A percentile compares a stretch with the other conserved stretches of the same genome.
phyloP scores from a whole-genome alignment of 2,113 vertebrate species.

The Circaetus cinerascens region DNA sequence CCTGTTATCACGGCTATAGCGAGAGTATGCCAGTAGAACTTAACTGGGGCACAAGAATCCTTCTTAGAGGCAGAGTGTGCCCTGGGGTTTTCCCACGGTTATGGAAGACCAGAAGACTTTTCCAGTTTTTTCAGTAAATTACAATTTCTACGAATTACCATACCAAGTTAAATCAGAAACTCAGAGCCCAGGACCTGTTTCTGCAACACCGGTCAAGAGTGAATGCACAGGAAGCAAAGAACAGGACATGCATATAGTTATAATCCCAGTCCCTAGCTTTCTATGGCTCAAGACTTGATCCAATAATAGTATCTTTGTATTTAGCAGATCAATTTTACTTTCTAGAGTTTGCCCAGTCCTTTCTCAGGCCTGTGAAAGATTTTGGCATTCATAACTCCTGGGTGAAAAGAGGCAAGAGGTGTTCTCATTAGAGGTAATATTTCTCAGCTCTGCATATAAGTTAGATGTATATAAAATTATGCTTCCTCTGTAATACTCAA shows the following conservation, averaged over 20 bases:
- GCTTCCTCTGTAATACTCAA: neutral
- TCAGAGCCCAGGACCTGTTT: neutral
- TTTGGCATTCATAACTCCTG: neutral
- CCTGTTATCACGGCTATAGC: neutral
- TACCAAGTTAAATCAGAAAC: neutral
- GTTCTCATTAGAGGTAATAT: neutral
- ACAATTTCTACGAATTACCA: neutral
- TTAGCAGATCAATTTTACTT: neutral
- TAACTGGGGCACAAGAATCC: neutral
- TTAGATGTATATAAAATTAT: neutral
- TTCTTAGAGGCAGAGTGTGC: neutral
- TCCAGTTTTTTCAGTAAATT: neutral
- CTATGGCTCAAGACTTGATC: neutral
- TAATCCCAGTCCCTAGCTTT: neutral
- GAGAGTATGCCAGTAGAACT: accelerated
- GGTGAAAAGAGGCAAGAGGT: neutral
- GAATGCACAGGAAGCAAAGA: neutral
- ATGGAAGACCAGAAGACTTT: neutral
- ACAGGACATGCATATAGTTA: neutral
- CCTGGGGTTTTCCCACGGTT: neutral
- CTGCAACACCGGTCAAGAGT: neutral
- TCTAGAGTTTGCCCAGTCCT: neutral
- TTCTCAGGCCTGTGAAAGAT: neutral
- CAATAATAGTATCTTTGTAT: neutral
- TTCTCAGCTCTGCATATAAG: neutral